These are phyloP conservation scores for Crocodylus rhombifer DNA, from an alignment of 2,797 vertebrate genomes.

Conservation along the genomic window DNA sequence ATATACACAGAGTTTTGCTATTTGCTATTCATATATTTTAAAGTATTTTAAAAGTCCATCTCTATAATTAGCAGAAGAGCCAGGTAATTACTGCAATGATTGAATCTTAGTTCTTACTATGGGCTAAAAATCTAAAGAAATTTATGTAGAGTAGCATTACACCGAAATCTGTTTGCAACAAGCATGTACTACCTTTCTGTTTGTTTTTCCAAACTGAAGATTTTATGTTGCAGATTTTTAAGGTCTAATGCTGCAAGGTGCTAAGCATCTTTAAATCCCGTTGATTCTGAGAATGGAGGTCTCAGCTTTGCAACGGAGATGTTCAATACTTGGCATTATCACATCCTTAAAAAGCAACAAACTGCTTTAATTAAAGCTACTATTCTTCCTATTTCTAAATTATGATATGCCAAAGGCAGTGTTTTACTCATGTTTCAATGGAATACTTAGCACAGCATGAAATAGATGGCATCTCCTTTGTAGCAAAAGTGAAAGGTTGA, in stretches of 20 bases:
- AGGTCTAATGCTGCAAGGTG: background rate
- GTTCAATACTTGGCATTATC: background rate
- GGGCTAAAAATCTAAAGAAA: background rate
- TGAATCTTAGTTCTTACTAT: background rate
- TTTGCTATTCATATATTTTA: background rate
- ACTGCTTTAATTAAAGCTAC: slow-evolving; percentile 58
- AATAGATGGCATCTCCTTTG: slow-evolving; percentile 75
- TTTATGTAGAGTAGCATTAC: background rate
- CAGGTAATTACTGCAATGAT: background rate
- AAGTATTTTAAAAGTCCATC: background rate
- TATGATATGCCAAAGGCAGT: slow-evolving; percentile 56
- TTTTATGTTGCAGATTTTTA: background rate
- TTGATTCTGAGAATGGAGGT: background rate
- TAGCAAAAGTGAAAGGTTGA: slow-evolving; percentile 86
- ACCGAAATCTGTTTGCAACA: background rate
- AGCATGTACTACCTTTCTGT: background rate
- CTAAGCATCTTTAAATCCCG: background rate
- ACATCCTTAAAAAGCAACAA: slow-evolving; percentile 18
- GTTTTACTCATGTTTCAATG: slow-evolving; percentile 65
- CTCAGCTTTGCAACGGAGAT: background rate
- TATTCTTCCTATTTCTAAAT: slow-evolving; percentile 53
- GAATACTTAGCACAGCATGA: slow-evolving; percentile 74
- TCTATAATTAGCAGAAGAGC: rapidly evolving
- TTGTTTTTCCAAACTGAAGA: background rate
- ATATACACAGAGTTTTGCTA: background rate